Evolutionary conservation across 1,140 invertebrate species (phyloP).

Genomic region (Drosophila biarmipes): DNA sequence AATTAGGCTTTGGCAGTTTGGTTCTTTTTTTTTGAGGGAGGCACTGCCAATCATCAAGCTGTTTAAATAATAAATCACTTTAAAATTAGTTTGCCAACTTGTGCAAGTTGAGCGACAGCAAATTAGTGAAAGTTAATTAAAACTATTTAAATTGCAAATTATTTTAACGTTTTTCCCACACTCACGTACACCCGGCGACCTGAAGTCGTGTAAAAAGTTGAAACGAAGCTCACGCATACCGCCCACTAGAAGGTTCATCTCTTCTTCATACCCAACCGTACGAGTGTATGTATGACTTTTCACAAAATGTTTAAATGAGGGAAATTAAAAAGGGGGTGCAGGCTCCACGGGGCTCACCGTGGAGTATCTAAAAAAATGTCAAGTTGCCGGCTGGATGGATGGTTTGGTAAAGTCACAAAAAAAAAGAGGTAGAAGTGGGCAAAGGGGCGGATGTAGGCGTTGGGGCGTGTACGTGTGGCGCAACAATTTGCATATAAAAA

Average conservation of each 20-base stretch:
- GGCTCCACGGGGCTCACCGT: conserved; percentile 12
- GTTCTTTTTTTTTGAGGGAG: conserved; percentile 27
- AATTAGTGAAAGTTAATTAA: conserved; percentile 83
- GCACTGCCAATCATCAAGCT: conserved; percentile 71
- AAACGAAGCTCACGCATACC: conserved; percentile 44
- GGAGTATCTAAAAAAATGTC: conserved; percentile 72
- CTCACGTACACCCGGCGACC: conserved; percentile 11
- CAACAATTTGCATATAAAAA: conserved; percentile 83
- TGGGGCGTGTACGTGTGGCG: conserved; percentile 68
- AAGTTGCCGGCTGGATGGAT: conserved; percentile 49
- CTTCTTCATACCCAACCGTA: conserved; percentile 21
- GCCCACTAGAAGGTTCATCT: conserved; percentile 19
- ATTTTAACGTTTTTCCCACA: conserved; percentile 71
- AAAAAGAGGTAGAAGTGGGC: neutral
- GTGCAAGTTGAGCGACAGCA: conserved; percentile 71
- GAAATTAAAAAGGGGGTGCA: conserved; percentile 64
- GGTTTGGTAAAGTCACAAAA: conserved; percentile 17
- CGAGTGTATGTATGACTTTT: conserved; percentile 46
- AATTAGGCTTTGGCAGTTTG: conserved; percentile 62
- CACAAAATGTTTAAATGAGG: conserved; percentile 71
- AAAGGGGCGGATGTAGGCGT: conserved; percentile 25
- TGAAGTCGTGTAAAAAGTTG: conserved; percentile 56
- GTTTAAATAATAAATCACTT: conserved; percentile 83
- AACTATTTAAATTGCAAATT: conserved; percentile 83
- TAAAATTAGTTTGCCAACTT: conserved; percentile 83